These are phyloP conservation scores for Myopa tessellatipennis DNA, from an alignment of 2,888 invertebrate genomes.

Conservation along the genomic window DNA sequence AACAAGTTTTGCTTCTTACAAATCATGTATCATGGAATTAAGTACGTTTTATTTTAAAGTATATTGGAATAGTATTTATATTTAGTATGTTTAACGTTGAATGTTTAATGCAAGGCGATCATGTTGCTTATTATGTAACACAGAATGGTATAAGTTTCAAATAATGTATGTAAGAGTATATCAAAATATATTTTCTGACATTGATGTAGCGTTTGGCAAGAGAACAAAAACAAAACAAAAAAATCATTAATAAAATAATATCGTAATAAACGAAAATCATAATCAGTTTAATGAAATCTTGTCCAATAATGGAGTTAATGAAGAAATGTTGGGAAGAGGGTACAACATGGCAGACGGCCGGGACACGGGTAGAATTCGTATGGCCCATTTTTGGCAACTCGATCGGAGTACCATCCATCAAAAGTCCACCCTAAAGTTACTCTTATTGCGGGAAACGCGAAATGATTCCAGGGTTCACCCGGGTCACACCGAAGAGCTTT, in stretches of 20 bases:
- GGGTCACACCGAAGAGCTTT: too few relatives aligned
- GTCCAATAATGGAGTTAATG: too few relatives aligned
- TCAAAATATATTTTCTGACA: constrained; percentile 35
- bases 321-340: too few relatives aligned
- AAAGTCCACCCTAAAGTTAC: too few relatives aligned
- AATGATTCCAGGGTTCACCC: too few relatives aligned
- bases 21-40: not conserved
- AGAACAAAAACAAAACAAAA: constrained; percentile 8
- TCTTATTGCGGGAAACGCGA: too few relatives aligned
- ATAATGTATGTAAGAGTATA: constrained; percentile 8
- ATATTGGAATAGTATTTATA: not conserved
- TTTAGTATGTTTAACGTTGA: not conserved
- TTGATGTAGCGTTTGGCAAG: constrained; percentile 33
- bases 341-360: too few relatives aligned
- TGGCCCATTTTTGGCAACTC: too few relatives aligned
- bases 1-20: not conserved
- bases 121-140: constrained; percentile 18
- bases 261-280: constrained; percentile 1
- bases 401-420: too few relatives aligned
- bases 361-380: too few relatives aligned
- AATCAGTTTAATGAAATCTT: too few relatives aligned
- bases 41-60: not conserved
- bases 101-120: constrained; percentile 8
- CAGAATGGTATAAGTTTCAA: constrained; percentile 9
- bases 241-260: constrained; percentile 21